These are phyloP conservation scores for Daubentonia madagascariensis DNA, from an alignment of 2,113 vertebrate genomes.

Conservation along the genomic window DNA sequence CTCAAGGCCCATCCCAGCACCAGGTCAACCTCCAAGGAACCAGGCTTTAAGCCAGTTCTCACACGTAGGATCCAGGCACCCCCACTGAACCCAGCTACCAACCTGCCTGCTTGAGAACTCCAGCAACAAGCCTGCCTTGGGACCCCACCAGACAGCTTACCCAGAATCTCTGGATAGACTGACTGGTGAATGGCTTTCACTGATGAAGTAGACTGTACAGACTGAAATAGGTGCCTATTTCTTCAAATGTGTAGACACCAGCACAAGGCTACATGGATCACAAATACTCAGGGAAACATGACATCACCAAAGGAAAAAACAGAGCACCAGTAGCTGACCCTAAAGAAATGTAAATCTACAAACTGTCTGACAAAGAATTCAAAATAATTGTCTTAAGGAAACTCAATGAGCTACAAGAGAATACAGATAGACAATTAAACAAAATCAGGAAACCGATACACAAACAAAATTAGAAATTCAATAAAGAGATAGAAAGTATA, in stretches of 20 bases:
- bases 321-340: neutral
- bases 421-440: neutral
- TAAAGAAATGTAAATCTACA: neutral
- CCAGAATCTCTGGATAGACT: neutral
- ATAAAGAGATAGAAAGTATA: neutral
- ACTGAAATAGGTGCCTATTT: neutral
- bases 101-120: neutral
- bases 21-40: neutral
- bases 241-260: neutral
- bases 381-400: neutral
- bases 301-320: neutral
- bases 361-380: neutral
- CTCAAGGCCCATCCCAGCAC: neutral
- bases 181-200: neutral
- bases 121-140: neutral
- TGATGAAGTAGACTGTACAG: neutral
- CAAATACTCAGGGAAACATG: neutral
- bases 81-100: neutral
- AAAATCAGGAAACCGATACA: neutral
- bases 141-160: no score
- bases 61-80: neutral
- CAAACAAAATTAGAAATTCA: neutral
- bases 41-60: neutral
- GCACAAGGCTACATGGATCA: neutral
- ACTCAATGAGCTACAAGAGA: neutral